A percentile compares a stretch with the other conserved stretches of the same genome.
These are phyloP conservation scores for Cremastinae sp. DNA, from an alignment of 2,888 invertebrate genomes.

Conservation along the genomic window DNA sequence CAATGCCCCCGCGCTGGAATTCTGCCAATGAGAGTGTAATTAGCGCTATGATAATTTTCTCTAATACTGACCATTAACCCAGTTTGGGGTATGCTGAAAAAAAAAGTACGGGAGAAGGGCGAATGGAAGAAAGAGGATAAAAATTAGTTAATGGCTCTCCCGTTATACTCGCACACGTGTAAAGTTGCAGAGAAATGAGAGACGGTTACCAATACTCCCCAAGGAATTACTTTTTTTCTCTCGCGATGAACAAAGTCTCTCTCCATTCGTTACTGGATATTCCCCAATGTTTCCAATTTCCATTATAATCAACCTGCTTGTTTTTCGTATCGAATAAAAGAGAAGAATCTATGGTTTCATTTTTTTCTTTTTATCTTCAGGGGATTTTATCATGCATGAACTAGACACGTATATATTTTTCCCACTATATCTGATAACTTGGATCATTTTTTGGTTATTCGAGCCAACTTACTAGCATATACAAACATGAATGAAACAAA, in stretches of 20 bases:
- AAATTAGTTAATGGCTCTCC: slow-evolving; percentile 51
- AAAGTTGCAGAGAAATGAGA: not conserved
- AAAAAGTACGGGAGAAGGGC: slow-evolving; percentile 40
- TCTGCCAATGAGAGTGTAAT: slow-evolving; percentile 74
- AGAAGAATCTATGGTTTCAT: no score
- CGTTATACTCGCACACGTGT: not conserved
- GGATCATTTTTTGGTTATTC: no score
- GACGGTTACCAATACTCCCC: slow-evolving; percentile 25
- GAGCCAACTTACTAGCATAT: no score
- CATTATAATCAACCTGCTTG: not conserved
- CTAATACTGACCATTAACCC: slow-evolving; percentile 76
- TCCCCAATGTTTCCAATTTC: not conserved
- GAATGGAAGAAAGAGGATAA: slow-evolving; percentile 4
- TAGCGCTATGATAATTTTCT: slow-evolving; percentile 77
- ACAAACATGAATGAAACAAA: no score
- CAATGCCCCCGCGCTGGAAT: slow-evolving; percentile 62
- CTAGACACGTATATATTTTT: no score
- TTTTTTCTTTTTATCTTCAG: no score
- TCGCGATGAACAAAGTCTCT: slow-evolving; percentile 14
- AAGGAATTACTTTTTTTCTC: slow-evolving; percentile 20
- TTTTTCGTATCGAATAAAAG: not conserved
- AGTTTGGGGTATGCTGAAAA: slow-evolving; percentile 64
- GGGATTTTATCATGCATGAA: no score
- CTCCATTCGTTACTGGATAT: slow-evolving; percentile 5
- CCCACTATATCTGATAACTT: no score